phyloP scores from a whole-genome alignment of 2,888 invertebrate species.

The Agrochola lota region DNA sequence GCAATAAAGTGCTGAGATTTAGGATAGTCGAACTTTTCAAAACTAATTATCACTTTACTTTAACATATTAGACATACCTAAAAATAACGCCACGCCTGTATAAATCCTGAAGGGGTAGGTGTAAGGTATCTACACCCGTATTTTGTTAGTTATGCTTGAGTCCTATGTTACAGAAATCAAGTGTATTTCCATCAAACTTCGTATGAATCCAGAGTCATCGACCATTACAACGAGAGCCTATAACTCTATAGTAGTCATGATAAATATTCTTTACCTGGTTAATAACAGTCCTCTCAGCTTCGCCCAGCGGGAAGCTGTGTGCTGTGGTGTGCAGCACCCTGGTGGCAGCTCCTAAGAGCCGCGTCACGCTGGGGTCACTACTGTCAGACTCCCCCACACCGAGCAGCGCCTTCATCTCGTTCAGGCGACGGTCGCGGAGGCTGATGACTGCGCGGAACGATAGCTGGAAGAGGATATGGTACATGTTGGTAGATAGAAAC shows the following conservation, averaged over 20 bases:
- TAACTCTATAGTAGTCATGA: not conserved
- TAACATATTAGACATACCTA: too few relatives aligned
- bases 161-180: too few relatives aligned
- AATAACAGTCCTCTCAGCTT: conserved; percentile 92
- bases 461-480: conserved; percentile 70
- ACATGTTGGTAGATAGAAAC: not conserved
- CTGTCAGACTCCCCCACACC: conserved; percentile 83
- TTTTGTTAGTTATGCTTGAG: too few relatives aligned
- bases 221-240: not conserved
- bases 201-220: too few relatives aligned
- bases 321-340: conserved; percentile 93
- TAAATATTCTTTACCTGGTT: conserved; percentile 85
- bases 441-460: conserved; percentile 89
- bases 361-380: conserved; percentile 80
- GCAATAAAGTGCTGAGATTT: too few relatives aligned
- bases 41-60: too few relatives aligned
- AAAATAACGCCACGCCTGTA: too few relatives aligned
- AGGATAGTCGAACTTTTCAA: too few relatives aligned
- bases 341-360: conserved; percentile 91
- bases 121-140: too few relatives aligned
- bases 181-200: too few relatives aligned
- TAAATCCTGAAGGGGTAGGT: too few relatives aligned
- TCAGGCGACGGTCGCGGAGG: conserved; percentile 93
- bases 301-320: conserved; percentile 93
- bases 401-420: conserved; percentile 93